Conservation (phyloP, 1,140 invertebrate genomes). For the Belonocnema kinseyi region DNA sequence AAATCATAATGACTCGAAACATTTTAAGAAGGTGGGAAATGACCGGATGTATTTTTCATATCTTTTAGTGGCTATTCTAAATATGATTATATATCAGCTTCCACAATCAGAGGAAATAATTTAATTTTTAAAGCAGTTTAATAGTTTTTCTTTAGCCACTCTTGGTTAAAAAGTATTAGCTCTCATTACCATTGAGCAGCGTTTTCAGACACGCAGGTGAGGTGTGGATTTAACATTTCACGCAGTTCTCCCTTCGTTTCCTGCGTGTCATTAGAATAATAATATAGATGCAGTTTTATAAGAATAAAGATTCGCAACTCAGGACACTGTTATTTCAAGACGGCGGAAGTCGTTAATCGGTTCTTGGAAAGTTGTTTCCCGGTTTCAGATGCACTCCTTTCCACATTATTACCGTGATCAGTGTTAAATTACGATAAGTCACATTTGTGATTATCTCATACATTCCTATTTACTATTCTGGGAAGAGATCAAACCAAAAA, state of each 20-base stretch:
- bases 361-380: conserved; percentile 62
- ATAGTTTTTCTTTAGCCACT: no score
- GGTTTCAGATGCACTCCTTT: conserved; percentile 37
- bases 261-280: conserved; percentile 33
- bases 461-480: background rate
- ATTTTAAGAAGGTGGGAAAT: no score
- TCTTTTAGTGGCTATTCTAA: no score
- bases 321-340: conserved; percentile 10
- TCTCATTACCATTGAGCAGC: background rate
- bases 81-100: no score
- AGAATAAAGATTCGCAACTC: conserved; percentile 13
- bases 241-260: conserved; percentile 4
- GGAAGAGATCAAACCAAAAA: no score
- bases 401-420: conserved; percentile 3
- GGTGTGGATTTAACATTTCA: background rate
- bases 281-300: conserved; percentile 15
- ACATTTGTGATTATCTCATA: background rate
- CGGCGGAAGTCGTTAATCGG: conserved; percentile 61
- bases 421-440: background rate
- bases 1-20: no score
- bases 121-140: no score
- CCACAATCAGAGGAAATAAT: no score
- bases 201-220: background rate
- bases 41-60: no score
- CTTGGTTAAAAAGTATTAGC: background rate